phyloP scores from a whole-genome alignment of 2,797 vertebrate genomes.

The Hoplostethus atlanticus region DNA sequence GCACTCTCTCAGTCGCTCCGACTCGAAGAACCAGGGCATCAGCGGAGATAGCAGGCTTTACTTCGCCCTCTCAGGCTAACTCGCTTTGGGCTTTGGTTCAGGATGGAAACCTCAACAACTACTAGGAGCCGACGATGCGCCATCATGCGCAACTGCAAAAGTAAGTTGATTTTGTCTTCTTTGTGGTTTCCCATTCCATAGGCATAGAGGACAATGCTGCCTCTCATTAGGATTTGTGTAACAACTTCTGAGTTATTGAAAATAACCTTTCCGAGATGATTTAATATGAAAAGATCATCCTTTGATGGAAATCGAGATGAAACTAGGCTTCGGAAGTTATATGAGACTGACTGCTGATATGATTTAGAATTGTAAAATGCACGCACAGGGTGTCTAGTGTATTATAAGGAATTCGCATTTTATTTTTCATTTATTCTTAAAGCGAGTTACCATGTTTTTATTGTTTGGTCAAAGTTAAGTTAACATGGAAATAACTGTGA shows the following conservation, averaged over 20 bases:
- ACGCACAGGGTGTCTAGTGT: background rate
- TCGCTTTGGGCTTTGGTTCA: slow-evolving; percentile 90
- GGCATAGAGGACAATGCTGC: background rate
- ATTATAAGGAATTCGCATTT: background rate
- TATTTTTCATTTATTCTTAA: background rate
- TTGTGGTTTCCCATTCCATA: slow-evolving; percentile 12
- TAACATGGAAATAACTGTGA: background rate
- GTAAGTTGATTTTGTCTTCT: slow-evolving; percentile 76
- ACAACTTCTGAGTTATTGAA: slow-evolving; percentile 18
- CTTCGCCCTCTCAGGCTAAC: slow-evolving; percentile 85
- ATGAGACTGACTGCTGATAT: background rate
- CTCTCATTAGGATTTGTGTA: slow-evolving; percentile 14
- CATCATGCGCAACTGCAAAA: slow-evolving; percentile 83
- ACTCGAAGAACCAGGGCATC: slow-evolving; percentile 87
- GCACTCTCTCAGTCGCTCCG: slow-evolving; percentile 88
- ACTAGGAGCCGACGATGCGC: slow-evolving; percentile 86
- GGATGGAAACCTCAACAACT: slow-evolving; percentile 85
- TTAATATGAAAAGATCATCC: background rate
- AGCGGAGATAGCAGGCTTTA: slow-evolving; percentile 89
- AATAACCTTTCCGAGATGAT: background rate
- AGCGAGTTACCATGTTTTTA: slow-evolving; percentile 10
- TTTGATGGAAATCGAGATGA: background rate
- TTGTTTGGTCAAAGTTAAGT: background rate
- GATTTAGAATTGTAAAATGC: background rate
- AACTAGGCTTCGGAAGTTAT: background rate